Percentiles rank a stretch among this genome's conserved stretches.
Conservation (phyloP, 2,888 invertebrate genomes). For the Mystacides longicornis region DNA sequence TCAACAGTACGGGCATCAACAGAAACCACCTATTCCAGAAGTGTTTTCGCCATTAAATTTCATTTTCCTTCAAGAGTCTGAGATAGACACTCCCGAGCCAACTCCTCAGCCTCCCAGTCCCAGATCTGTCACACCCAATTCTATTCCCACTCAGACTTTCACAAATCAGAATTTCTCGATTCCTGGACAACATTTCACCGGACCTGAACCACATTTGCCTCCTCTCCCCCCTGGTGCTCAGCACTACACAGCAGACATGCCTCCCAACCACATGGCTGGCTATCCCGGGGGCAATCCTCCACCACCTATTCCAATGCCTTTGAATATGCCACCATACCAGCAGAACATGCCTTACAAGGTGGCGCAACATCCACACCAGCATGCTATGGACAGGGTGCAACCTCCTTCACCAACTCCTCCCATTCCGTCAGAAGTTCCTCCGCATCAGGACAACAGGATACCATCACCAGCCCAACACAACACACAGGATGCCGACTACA, state of each 20-base stretch:
- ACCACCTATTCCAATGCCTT: slow-evolving; percentile 49
- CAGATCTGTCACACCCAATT: slow-evolving; percentile 31
- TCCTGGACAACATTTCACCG: slow-evolving; percentile 32
- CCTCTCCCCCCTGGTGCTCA: slow-evolving; percentile 43
- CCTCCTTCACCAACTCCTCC: neutral
- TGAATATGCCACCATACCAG: slow-evolving; percentile 30
- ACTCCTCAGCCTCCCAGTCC: slow-evolving; percentile 45
- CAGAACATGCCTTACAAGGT: slow-evolving; percentile 13
- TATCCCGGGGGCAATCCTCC: slow-evolving; percentile 44
- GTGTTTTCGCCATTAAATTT: slow-evolving; percentile 71
- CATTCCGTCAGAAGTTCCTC: slow-evolving; percentile 29
- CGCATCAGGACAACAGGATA: slow-evolving; percentile 24
- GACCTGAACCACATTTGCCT: slow-evolving; percentile 31
- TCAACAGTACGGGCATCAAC: slow-evolving; percentile 46
- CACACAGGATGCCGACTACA: slow-evolving; percentile 32
- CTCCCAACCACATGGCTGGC: slow-evolving; percentile 39
- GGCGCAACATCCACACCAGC: slow-evolving; percentile 1
- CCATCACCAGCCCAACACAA: slow-evolving; percentile 24
- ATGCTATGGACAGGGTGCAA: neutral
- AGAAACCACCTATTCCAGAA: slow-evolving; percentile 57
- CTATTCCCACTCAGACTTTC: slow-evolving; percentile 76
- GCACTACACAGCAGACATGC: slow-evolving; percentile 38
- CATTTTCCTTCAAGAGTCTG: slow-evolving; percentile 84
- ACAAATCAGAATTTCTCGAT: slow-evolving; percentile 71
- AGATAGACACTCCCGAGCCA: slow-evolving; percentile 68